Evolutionary conservation across 2,888 invertebrate species (phyloP).

Genomic region (Spilosoma lubricipeda): DNA sequence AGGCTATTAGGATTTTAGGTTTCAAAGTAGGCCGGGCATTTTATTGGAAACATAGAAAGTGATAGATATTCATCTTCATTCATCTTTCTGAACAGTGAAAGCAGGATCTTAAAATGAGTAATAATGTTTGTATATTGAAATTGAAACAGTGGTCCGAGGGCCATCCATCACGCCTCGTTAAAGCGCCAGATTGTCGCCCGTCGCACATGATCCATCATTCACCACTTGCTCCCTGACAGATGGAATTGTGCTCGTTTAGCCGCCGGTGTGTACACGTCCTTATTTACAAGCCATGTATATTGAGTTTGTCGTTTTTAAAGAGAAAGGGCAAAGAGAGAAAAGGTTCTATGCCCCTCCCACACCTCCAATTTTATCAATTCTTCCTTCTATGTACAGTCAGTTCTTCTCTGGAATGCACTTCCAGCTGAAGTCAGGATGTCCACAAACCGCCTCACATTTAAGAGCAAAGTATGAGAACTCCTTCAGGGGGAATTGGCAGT

Average conservation of each 20-base stretch:
- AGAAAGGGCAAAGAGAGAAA: neutral
- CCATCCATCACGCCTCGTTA: slow-evolving; percentile 52
- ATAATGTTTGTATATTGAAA: slow-evolving; percentile 10
- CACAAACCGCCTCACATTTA: too few species aligned
- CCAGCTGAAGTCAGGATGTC: too few species aligned
- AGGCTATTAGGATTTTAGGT: too few species aligned
- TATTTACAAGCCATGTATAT: slow-evolving; percentile 30
- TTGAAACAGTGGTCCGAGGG: slow-evolving; percentile 28
- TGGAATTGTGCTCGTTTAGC: slow-evolving; percentile 33
- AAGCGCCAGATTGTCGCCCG: slow-evolving; percentile 30
- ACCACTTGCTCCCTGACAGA: slow-evolving; percentile 50
- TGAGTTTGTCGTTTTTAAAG: neutral
- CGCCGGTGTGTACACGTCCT: slow-evolving; percentile 39
- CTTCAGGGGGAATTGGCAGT: too few species aligned
- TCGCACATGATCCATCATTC: slow-evolving; percentile 49
- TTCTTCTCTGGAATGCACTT: too few species aligned
- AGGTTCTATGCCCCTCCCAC: too few species aligned
- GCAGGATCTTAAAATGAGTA: slow-evolving; percentile 8
- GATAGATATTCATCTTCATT: neutral
- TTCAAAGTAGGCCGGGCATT: too few species aligned
- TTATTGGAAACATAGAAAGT: neutral
- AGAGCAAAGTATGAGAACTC: too few species aligned
- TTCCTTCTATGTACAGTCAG: too few species aligned
- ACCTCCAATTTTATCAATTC: too few species aligned
- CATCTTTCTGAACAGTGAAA: slow-evolving; percentile 12